Conservation (phyloP, 2,888 invertebrate genomes). For the Lochmaea capreae region DNA sequence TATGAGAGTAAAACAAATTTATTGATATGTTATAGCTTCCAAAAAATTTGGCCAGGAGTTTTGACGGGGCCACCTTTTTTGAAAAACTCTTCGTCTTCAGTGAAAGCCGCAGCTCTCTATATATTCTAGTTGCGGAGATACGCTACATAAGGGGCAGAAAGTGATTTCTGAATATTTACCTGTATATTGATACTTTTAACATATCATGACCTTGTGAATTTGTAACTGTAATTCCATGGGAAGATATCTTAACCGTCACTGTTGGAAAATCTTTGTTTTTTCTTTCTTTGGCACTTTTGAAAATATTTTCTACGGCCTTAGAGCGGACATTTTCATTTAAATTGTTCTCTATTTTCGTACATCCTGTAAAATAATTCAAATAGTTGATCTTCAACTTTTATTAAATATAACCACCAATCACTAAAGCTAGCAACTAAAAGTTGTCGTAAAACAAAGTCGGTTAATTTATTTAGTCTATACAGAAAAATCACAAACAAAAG, state of each 20-base stretch:
- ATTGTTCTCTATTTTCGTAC: conserved; percentile 78
- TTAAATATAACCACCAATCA: too few species aligned
- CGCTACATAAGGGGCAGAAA: not conserved
- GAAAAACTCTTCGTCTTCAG: too few species aligned
- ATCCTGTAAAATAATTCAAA: conserved; percentile 63
- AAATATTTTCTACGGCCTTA: conserved; percentile 84
- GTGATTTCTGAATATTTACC: conserved; percentile 66
- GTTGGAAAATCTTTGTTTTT: conserved; percentile 72
- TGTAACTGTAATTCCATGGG: conserved; percentile 81
- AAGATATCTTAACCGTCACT: conserved; percentile 79
- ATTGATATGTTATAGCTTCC: too few species aligned
- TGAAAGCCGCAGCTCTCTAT: too few species aligned
- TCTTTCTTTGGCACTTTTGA: conserved; percentile 72
- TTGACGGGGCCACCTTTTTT: too few species aligned
- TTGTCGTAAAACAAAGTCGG: too few species aligned
- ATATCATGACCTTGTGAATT: conserved; percentile 79
- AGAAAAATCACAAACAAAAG: too few species aligned
- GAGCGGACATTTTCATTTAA: conserved; percentile 79
- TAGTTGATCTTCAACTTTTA: not conserved
- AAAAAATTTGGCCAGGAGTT: too few species aligned
- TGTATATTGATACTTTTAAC: conserved; percentile 86
- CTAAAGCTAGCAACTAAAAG: too few species aligned
- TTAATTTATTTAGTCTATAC: too few species aligned
- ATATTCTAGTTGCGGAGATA: too few species aligned
- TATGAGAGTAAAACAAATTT: too few species aligned